A percentile compares a stretch with the other conserved stretches of the same genome.
Conservation (phyloP, 1,140 invertebrate genomes). For the Papilio machaon region DNA sequence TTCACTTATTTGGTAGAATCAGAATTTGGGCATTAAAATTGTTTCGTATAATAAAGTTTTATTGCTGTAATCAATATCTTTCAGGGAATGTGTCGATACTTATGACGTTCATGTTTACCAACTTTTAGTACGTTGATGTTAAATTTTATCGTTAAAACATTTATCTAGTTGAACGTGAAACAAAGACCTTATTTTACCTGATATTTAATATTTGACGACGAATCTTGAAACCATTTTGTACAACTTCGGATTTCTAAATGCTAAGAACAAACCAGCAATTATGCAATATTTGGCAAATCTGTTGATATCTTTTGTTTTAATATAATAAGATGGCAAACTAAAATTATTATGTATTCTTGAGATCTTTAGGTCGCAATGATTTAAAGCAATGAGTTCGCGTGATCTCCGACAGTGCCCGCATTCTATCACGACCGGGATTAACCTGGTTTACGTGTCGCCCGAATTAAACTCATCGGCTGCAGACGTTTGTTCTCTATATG, state of each 20-base stretch:
- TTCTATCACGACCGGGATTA: slow-evolving; percentile 45
- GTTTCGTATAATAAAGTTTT: background rate
- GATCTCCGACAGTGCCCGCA: slow-evolving; percentile 41
- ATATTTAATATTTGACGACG: too few species aligned
- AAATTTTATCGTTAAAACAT: too few species aligned
- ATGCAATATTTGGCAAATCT: too few species aligned
- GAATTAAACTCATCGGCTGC: slow-evolving; percentile 37
- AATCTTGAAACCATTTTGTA: too few species aligned
- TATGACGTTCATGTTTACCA: background rate
- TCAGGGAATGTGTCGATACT: background rate
- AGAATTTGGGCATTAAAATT: background rate
- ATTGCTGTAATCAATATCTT: background rate
- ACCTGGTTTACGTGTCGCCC: slow-evolving; percentile 39
- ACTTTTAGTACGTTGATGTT: too few species aligned
- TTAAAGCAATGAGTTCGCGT: slow-evolving; percentile 29
- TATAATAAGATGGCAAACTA: background rate
- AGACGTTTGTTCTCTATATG: slow-evolving; percentile 19
- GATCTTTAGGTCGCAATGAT: background rate
- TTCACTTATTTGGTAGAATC: background rate
- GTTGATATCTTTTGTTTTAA: too few species aligned
- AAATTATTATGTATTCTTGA: background rate
- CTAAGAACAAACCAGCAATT: too few species aligned
- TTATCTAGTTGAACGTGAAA: too few species aligned
- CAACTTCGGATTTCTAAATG: too few species aligned
- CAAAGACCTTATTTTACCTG: too few species aligned